Percentiles rank a stretch among this genome's conserved stretches.
Conservation (phyloP, 2,888 invertebrate genomes). For the Pollenia angustigena region DNA sequence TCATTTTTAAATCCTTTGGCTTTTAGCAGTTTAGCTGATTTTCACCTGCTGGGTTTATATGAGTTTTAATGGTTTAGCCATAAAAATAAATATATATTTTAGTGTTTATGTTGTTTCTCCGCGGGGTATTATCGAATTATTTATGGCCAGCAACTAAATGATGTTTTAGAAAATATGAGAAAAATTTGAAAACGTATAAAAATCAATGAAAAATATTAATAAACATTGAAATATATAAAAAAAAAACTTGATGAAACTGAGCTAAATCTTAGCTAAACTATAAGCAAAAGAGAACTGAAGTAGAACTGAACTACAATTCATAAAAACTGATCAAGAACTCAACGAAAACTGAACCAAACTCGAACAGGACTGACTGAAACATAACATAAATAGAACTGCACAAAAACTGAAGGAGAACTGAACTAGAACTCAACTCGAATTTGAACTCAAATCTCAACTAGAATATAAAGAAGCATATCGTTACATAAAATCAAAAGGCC, state of each 20-base stretch:
- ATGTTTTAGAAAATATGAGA: neutral
- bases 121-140: neutral
- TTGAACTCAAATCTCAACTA: neutral
- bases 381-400: too few relatives aligned
- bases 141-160: neutral
- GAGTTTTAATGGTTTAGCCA: slow-evolving; percentile 17
- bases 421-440: neutral
- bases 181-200: neutral
- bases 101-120: neutral
- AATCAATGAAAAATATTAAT: too few relatives aligned
- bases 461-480: neutral
- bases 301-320: neutral
- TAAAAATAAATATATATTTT: slow-evolving; percentile 1
- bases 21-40: slow-evolving; percentile 34
- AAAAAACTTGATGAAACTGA: too few relatives aligned
- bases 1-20: slow-evolving; percentile 34
- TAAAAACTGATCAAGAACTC: too few relatives aligned
- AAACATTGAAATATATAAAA: too few relatives aligned
- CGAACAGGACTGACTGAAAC: neutral
- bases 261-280: neutral
- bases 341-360: neutral
- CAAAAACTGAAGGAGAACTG: neutral
- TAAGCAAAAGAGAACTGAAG: too few relatives aligned
- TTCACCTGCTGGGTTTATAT: slow-evolving; percentile 52
- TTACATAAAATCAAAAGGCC: too few relatives aligned